A percentile compares a stretch with the other conserved stretches of the same genome.
Evolutionary conservation across 2,113 vertebrate species (phyloP).

Genomic region (Mus spicilegus): DNA sequence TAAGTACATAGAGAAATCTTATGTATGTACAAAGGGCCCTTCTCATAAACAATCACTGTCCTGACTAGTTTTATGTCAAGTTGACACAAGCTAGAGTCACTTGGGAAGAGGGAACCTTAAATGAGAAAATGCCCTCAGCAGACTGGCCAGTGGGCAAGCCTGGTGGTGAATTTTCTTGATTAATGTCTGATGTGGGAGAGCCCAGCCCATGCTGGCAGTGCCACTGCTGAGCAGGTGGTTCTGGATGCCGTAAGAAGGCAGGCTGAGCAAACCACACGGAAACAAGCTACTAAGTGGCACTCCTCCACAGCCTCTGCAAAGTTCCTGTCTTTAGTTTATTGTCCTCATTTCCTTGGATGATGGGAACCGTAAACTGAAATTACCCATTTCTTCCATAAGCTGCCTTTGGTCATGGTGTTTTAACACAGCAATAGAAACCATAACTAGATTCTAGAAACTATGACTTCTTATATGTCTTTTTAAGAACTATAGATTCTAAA

Average conservation of each 20-base stretch:
- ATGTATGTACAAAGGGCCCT: neutral
- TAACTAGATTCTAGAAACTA: constrained; percentile 25
- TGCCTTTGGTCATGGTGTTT: neutral
- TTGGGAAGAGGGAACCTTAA: neutral
- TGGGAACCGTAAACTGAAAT: neutral
- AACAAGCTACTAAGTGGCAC: neutral
- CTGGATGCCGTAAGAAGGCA: neutral
- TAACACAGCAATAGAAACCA: neutral
- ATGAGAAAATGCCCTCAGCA: neutral
- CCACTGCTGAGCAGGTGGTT: neutral
- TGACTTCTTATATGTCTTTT: constrained; percentile 24
- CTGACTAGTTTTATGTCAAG: neutral
- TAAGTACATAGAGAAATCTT: neutral
- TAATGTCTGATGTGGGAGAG: neutral
- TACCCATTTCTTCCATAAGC: neutral
- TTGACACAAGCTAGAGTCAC: neutral
- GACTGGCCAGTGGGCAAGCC: neutral
- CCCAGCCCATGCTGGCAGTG: neutral
- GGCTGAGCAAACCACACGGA: neutral
- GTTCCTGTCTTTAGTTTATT: neutral
- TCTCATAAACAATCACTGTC: neutral
- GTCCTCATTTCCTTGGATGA: neutral
- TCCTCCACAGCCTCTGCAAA: neutral
- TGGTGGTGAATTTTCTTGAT: neutral
- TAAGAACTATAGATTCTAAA: constrained; percentile 19